A percentile compares a stretch with the other conserved stretches of the same genome.
These are phyloP conservation scores for Axinella damicornis DNA, from an alignment of 37 sponge, comb jelly and placozoan species.

Conservation along the genomic window DNA sequence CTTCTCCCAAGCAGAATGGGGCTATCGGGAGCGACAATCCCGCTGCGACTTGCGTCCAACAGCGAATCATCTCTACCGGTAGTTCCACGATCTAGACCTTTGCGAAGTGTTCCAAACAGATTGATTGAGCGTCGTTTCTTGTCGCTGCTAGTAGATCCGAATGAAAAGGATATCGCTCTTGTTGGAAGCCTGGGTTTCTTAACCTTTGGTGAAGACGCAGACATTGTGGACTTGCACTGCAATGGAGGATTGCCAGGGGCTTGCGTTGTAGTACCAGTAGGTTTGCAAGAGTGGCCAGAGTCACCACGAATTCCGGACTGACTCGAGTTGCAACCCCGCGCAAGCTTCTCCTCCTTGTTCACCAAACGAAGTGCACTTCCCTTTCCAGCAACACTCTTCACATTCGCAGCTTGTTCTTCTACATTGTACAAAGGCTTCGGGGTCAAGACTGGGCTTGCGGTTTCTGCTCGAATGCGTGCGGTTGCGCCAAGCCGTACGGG, in stretches of 20 bases:
- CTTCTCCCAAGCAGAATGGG: constrained; percentile 13
- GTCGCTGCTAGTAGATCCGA: constrained; percentile 51
- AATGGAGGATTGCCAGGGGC: too few species aligned
- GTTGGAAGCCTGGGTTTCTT: constrained; percentile 10
- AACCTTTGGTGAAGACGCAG: neutral
- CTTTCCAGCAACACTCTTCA: too few species aligned
- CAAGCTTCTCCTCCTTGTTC: too few species aligned
- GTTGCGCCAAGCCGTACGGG: neutral
- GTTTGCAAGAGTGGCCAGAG: too few species aligned
- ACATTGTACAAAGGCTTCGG: too few species aligned
- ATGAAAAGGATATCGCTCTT: constrained; percentile 31
- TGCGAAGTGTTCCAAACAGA: constrained; percentile 13
- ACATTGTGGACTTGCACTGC: too few species aligned
- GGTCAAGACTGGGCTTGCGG: neutral
- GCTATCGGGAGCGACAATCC: neutral
- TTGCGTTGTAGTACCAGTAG: too few species aligned
- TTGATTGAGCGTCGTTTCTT: neutral
- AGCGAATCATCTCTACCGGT: neutral
- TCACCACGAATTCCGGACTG: too few species aligned
- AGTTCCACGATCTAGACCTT: neutral
- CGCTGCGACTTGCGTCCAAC: too few species aligned
- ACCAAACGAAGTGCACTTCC: too few species aligned
- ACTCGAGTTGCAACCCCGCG: too few species aligned
- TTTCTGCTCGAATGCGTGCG: neutral
- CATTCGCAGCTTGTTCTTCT: too few species aligned